These are phyloP conservation scores for Perizoma flavofasciatum DNA, from an alignment of 2,888 invertebrate species.

Conservation along the genomic window DNA sequence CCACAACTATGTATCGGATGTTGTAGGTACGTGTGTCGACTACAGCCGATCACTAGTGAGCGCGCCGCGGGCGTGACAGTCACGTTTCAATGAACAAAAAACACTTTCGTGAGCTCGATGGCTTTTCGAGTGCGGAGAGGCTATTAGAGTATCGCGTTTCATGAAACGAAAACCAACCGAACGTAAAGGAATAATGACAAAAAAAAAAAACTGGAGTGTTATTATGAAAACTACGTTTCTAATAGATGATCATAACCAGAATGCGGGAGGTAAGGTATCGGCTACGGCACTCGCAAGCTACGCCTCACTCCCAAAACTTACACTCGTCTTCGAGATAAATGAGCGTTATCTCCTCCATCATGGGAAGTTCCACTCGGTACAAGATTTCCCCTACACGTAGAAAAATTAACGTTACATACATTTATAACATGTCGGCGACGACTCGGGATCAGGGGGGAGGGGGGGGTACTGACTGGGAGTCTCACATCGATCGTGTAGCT, in stretches of 20 bases:
- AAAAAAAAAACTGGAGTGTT: conserved; percentile 80
- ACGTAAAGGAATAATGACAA: conserved; percentile 75
- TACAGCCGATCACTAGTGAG: conserved; percentile 23
- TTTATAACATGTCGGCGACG: conserved; percentile 54
- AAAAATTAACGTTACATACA: conserved; percentile 83
- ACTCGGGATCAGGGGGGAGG: conserved; percentile 31
- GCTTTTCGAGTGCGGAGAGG: conserved; percentile 75
- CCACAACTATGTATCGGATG: conserved; percentile 38
- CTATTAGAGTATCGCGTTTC: conserved; percentile 77
- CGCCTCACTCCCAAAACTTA: conserved; percentile 86
- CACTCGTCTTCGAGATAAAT: conserved; percentile 96
- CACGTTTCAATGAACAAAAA: conserved; percentile 55
- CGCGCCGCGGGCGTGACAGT: conserved; percentile 45
- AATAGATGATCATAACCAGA: conserved; percentile 85
- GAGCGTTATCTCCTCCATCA: conserved; percentile 97
- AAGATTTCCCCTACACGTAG: conserved; percentile 92
- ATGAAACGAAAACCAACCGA: conserved; percentile 74
- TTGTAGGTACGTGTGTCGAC: conserved; percentile 26
- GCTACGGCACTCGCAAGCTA: conserved; percentile 87
- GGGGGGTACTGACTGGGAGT: conserved; percentile 21
- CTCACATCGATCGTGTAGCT: conserved; percentile 33
- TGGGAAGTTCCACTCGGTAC: conserved; percentile 96
- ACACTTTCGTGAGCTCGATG: conserved; percentile 69
- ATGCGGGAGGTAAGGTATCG: conserved; percentile 84
- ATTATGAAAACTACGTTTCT: conserved; percentile 84